Base-by-base conservation (phyloP, 2,888 invertebrate genomes). In the Tryphoninae sp. region DNA sequence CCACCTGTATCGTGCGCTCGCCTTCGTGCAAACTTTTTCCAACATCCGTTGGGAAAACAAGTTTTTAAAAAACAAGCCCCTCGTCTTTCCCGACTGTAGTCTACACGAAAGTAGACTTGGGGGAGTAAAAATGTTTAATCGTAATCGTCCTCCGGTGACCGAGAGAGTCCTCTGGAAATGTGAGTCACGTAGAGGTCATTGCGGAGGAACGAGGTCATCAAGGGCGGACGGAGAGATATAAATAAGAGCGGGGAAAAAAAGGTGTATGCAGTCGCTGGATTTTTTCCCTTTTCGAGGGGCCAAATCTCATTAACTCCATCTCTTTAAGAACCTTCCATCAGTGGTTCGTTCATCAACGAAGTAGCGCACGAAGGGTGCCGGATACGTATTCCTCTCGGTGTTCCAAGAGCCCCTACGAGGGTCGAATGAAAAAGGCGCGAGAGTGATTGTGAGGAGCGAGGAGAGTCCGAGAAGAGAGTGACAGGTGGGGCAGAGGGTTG, bases 261-360 rank as follows among this genome's bases (percentile, higher is more conserved):
- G 42, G 40, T 78, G 40, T 83, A 58, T 75, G 82, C 85, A 84
- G 78, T 84, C 85, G 83, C 84, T 88, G 71, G 88, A 86, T 87
- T 88, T 86, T 26, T 84, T 33, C 84, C 62, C 74, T 73, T 71
- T 71, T 84, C 82, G 86, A 85, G 86, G 84, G 77, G 81, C 82
- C 85, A 78, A 76, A 84, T 84, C 86, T 86, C 84, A 84, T 87
- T 87, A 86, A 65, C 82, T 67, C 72, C 84, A 87, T 79, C 71
- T 83, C 53, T 51, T 51, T 53, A 65, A 72, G 69, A 74, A 78
- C 81, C 83, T 83, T 85, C 68, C 77, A 64, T 55, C 19, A 8
- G 13, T 26, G 22, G 45, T 77, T 49, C 59, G 61, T 78, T 79
- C 71, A 51, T 72, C 81, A 75, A 33, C 72, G 49, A 13, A 61